Evolutionary conservation across 2,113 vertebrate species (phyloP).

Genomic region (Dendropsophus ebraccatus): DNA sequence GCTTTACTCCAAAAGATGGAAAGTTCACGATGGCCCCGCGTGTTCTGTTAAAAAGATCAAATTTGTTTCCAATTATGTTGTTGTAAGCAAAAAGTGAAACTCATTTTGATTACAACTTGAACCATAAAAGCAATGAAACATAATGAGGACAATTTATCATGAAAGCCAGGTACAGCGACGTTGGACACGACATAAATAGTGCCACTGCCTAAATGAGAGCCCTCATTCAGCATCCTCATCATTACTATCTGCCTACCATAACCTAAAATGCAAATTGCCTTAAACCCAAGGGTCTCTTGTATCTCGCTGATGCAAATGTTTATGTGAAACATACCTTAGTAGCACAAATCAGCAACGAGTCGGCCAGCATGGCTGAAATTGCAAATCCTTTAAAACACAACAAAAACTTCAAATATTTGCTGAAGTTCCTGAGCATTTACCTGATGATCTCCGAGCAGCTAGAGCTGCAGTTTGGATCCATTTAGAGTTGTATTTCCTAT

Average conservation of each 20-base stretch:
- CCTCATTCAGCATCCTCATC: slow-evolving; percentile 33
- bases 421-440: neutral
- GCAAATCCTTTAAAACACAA: slow-evolving; percentile 8
- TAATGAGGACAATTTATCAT: slow-evolving; percentile 57
- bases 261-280: slow-evolving; percentile 34
- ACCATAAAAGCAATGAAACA: slow-evolving; percentile 55
- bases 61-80: slow-evolving; percentile 63
- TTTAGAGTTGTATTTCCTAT: slow-evolving; percentile 24
- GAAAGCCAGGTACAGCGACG: neutral
- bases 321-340: slow-evolving; percentile 42
- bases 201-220: slow-evolving; percentile 35
- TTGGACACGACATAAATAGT: slow-evolving; percentile 38
- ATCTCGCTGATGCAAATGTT: slow-evolving; percentile 46
- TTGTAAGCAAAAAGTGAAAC: slow-evolving; percentile 55
- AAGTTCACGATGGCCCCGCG: slow-evolving; percentile 63
- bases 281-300: slow-evolving; percentile 26
- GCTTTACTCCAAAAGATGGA: slow-evolving; percentile 64
- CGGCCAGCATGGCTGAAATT: neutral
- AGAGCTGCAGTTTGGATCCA: neutral
- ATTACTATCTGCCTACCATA: slow-evolving; percentile 36
- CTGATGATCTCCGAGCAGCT: neutral
- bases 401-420: neutral
- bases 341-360: neutral
- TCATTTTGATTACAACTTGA: slow-evolving; percentile 63
- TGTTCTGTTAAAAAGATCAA: slow-evolving; percentile 63